Conservation (phyloP, 2,797 vertebrate genomes). For the Catamblyrhynchus diadema region DNA sequence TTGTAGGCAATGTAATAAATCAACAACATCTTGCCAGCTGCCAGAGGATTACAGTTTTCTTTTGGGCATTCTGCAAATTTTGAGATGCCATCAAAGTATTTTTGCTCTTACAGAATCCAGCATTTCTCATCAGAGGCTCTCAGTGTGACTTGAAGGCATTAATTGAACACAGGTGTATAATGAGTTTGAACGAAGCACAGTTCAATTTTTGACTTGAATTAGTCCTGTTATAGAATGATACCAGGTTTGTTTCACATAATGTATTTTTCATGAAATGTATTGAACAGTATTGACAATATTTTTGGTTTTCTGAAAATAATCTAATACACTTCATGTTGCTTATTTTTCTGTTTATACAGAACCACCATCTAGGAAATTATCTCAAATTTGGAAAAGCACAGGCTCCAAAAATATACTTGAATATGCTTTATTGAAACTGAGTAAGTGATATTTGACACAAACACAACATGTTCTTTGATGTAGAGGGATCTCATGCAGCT, state of each 20-base stretch:
- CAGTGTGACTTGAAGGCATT: not conserved
- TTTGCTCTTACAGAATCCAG: not conserved
- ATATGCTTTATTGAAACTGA: not conserved
- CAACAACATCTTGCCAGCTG: not conserved
- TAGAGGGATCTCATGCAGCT: not conserved
- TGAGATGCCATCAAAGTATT: not conserved
- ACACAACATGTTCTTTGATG: not conserved
- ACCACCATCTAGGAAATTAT: not conserved
- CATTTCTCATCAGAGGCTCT: not conserved
- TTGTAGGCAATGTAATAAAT: not conserved
- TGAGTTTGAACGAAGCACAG: not conserved
- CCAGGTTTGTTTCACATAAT: not conserved
- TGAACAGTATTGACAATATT: not conserved
- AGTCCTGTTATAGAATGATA: not conserved
- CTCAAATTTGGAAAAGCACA: not conserved
- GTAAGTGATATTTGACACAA: not conserved
- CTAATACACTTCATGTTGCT: not conserved
- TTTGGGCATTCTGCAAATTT: not conserved
- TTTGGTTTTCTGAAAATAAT: not conserved
- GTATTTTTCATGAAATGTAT: not conserved
- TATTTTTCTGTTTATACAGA: not conserved
- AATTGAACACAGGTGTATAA: not conserved
- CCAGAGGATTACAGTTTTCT: not conserved
- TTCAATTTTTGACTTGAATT: not conserved
- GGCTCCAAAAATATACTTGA: not conserved